phyloP scores from a whole-genome alignment of 2,113 vertebrate genomes.

The Oreotrochilus melanogaster region DNA sequence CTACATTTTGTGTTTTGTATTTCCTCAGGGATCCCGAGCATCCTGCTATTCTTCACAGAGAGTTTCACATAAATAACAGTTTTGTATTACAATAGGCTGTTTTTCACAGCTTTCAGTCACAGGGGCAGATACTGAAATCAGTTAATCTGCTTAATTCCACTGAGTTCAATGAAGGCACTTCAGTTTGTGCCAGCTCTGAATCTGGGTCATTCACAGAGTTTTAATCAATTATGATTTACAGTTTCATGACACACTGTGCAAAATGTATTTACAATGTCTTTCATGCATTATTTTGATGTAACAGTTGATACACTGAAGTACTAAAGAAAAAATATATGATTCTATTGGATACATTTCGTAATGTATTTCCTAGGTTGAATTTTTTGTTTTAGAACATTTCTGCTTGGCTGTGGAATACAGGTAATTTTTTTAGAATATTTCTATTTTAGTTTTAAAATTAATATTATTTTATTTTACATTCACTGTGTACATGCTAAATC shows the following conservation, averaged over 20 bases:
- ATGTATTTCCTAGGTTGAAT: not conserved
- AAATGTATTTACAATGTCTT: not conserved
- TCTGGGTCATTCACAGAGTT: not conserved
- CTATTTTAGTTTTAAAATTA: not conserved
- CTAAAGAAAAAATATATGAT: not conserved
- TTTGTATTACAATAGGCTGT: slow-evolving; percentile 5
- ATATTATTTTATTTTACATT: not conserved
- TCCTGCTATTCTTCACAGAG: not conserved
- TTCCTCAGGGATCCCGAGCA: not conserved
- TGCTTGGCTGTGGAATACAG: not conserved
- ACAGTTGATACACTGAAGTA: not conserved
- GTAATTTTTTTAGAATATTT: not conserved
- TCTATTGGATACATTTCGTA: not conserved
- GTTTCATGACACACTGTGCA: not conserved
- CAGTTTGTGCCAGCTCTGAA: not conserved
- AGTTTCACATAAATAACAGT: not conserved
- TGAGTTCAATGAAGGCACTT: not conserved
- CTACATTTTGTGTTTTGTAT: not conserved
- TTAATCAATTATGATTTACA: not conserved
- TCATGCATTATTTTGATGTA: not conserved
- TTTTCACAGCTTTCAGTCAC: slow-evolving; percentile 21
- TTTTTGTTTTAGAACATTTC: not conserved
- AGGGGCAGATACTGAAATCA: not conserved
- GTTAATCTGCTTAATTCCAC: not conserved
- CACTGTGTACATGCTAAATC: not conserved